These are phyloP conservation scores for Heterodera schachtii DNA, from an alignment of 1,140 invertebrate species.

Conservation along the genomic window DNA sequence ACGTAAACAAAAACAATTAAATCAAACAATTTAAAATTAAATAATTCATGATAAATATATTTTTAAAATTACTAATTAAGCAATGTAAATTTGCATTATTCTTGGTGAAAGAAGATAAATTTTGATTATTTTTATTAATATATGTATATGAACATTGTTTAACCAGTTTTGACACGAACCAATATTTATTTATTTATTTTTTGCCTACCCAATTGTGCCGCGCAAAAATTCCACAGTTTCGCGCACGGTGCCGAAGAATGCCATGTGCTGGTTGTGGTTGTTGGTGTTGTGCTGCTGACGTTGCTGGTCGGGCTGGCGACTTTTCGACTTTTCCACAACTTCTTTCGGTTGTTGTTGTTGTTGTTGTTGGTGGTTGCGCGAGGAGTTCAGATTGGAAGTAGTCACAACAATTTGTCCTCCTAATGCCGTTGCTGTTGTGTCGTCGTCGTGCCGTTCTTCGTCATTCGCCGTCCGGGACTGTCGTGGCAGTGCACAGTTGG, in stretches of 20 bases:
- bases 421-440: not conserved
- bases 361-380: not conserved
- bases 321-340: not conserved
- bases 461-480: not conserved
- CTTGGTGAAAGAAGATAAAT: too few relatives aligned
- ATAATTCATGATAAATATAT: too few relatives aligned
- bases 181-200: too few relatives aligned
- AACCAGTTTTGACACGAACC: too few relatives aligned
- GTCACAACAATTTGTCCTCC: not conserved
- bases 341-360: not conserved
- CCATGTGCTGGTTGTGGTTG: not conserved
- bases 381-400: not conserved
- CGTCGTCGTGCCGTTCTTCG: not conserved
- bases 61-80: too few relatives aligned
- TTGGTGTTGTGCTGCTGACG: not conserved
- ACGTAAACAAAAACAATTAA: too few relatives aligned
- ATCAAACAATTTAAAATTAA: too few relatives aligned
- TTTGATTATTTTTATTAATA: too few relatives aligned
- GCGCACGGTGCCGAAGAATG: not conserved
- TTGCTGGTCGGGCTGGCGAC: not conserved
- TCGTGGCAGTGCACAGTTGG: not conserved
- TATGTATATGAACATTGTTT: too few relatives aligned
- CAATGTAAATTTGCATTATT: too few relatives aligned
- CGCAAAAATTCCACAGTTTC: slow-evolving; percentile 13
- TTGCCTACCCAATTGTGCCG: slow-evolving; percentile 13